Evolutionary conservation across 2,797 vertebrate species (phyloP).

Genomic region (Crocidura indochinensis): DNA sequence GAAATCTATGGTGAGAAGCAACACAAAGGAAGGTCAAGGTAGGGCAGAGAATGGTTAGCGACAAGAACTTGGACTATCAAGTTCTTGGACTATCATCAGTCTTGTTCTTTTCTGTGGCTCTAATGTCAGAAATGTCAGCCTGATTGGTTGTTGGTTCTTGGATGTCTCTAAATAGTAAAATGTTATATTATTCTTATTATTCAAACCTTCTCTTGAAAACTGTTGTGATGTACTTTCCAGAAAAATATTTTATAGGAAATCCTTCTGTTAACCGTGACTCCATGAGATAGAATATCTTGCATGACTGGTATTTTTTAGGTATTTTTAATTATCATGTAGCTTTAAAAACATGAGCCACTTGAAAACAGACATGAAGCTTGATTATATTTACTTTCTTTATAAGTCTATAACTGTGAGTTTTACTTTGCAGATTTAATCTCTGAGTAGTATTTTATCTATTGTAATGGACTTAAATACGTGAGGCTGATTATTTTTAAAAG

Average conservation of each 20-base stretch:
- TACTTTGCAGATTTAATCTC: neutral
- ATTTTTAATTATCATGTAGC: neutral
- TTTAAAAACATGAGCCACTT: neutral
- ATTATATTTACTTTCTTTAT: neutral
- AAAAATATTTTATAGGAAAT: neutral
- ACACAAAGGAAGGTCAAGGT: neutral
- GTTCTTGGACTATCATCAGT: too few relatives aligned
- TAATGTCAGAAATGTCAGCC: neutral
- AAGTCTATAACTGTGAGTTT: neutral
- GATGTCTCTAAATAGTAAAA: slow-evolving; percentile 18
- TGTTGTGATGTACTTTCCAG: neutral
- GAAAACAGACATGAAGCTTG: neutral
- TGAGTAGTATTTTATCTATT: neutral
- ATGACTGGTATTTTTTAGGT: neutral
- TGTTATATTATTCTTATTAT: neutral
- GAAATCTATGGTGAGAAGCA: neutral
- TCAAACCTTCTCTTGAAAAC: neutral
- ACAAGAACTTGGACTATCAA: neutral
- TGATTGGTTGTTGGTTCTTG: neutral
- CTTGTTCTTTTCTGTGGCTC: neutral
- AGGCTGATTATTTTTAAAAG: neutral
- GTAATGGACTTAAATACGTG: neutral
- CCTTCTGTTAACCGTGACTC: neutral
- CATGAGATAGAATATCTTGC: neutral
- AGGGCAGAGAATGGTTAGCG: neutral